Evolutionary conservation across 2,888 invertebrate genomes (phyloP), one percentile per base, ranked within the genome.

Genomic region (Lochmaea capreae): DNA sequence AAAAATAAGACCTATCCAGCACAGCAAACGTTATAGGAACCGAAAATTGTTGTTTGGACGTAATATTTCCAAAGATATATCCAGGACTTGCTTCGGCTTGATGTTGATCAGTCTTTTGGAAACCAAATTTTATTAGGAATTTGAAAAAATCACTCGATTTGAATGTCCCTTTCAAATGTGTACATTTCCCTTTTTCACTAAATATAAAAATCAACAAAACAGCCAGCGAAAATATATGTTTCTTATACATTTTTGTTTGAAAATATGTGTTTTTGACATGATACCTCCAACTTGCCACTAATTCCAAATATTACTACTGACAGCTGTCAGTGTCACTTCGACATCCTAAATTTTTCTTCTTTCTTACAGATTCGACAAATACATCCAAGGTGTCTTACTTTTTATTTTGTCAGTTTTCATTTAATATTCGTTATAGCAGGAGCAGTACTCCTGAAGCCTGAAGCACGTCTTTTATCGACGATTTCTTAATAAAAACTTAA

Each of bases 31-130:
- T 96, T 52, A 95, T 90, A 12, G 92, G 92, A 78, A 90, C 90
- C 73, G 90, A 89, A 82, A 93, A 92, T 71, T 90, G 89, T 63
- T 90, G 88, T 78, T 89, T 90, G 0, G 95, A 91, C 39, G 97
- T 96, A 63, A 98, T 92, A 87, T 98, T 98, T 14, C 99, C 99
- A 86, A 96, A 99, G 82, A 99, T 96, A 87, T 96, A 98, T 65
- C 98, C 98, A 87, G 94, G 94, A 79, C 97, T 96, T 84, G 95
- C 93, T 81, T 93, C 93, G 83, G 93, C 92, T 81, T 93, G 92
- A 86, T 96, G 94, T 59, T 93, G 91, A 86, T 97, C 96, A 14
- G 98, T 97, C 88, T 97, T 97, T 88, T 98, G 98, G 86, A 98
- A 96, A 73, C 98, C 98, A 87, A 98, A 99, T 87, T 98, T 98